Percentiles rank a stretch among this genome's conserved stretches.
Evolutionary conservation across 2,797 vertebrate genomes (phyloP).

Genomic region (Lophotriccus pileatus): DNA sequence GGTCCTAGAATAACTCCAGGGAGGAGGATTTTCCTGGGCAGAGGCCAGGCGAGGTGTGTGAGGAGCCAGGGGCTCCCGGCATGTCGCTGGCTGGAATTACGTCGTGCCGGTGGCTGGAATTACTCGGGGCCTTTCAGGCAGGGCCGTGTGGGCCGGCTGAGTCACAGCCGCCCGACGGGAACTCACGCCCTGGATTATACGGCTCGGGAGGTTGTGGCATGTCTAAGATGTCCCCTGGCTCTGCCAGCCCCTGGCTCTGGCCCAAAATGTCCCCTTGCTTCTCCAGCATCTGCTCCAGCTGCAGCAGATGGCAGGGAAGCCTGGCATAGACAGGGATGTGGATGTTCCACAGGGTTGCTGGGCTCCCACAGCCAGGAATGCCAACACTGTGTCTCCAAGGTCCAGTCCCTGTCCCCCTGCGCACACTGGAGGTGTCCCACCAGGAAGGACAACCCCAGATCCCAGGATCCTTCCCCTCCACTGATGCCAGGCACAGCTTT

Average conservation of each 20-base stretch:
- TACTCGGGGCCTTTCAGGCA: neutral
- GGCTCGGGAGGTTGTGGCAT: neutral
- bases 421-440: neutral
- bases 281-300: neutral
- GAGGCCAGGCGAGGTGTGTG: neutral
- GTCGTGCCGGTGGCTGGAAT: neutral
- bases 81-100: neutral
- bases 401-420: neutral
- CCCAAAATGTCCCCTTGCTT: neutral
- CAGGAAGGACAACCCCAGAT: fast-evolving
- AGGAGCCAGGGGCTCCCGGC: neutral
- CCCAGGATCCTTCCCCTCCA: neutral
- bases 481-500: fast-evolving
- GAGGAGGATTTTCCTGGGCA: neutral
- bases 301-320: fast-evolving
- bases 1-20: neutral
- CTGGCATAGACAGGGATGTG: fast-evolving
- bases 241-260: neutral
- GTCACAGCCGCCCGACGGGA: neutral
- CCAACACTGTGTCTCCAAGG: fast-evolving
- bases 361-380: neutral
- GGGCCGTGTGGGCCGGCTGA: neutral
- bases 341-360: neutral
- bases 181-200: neutral
- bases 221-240: neutral